These are phyloP conservation scores for Pteropus rufus DNA, from an alignment of 2,797 vertebrate genomes.

Conservation along the genomic window DNA sequence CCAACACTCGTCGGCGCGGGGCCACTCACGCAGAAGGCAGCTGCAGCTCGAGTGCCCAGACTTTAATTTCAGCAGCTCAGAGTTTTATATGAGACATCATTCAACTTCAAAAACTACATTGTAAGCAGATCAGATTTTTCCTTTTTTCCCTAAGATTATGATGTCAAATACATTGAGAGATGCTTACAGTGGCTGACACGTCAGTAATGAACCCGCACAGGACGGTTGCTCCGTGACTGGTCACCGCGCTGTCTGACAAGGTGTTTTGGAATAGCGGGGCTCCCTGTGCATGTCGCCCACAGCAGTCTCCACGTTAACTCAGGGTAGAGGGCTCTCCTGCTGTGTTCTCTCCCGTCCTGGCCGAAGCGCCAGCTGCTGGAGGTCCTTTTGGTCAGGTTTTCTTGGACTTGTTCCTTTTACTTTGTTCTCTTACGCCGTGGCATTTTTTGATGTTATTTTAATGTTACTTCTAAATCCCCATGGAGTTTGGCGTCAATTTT, in stretches of 20 bases:
- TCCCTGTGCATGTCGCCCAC: neutral
- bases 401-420: neutral
- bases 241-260: accelerated
- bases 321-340: too few relatives aligned
- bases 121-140: neutral
- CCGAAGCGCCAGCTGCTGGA: neutral
- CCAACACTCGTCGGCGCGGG: neutral
- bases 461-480: neutral
- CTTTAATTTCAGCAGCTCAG: neutral
- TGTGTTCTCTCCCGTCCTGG: neutral
- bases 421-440: neutral
- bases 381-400: neutral
- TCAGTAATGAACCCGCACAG: neutral
- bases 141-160: neutral
- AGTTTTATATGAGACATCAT: neutral
- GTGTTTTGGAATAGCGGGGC: accelerated
- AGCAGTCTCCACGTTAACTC: accelerated
- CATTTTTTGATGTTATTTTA: neutral
- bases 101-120: neutral
- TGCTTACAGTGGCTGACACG: neutral
- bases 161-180: neutral
- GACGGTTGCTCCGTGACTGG: neutral
- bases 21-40: accelerated
- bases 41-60: too few relatives aligned
- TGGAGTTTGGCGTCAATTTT: neutral